These are phyloP conservation scores for Euphonia xanthogaster DNA, from an alignment of 2,797 vertebrate species.

Conservation along the genomic window DNA sequence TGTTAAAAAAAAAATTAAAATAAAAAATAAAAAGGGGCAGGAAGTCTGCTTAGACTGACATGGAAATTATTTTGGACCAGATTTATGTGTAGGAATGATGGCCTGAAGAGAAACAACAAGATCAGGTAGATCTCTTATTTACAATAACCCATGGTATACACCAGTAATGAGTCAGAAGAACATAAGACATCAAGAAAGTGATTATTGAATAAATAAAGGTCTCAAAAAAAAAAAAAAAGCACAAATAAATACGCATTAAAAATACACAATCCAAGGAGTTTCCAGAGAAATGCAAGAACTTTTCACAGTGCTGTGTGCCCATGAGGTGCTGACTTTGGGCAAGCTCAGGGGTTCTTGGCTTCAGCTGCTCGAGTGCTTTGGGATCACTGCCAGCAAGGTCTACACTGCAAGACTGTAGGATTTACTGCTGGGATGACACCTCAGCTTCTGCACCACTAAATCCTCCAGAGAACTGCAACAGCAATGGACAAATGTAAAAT, in stretches of 20 bases:
- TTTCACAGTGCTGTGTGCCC: neutral
- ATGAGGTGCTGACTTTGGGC: neutral
- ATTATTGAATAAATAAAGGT: neutral
- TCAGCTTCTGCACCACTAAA: conserved; percentile 69
- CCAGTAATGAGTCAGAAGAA: neutral
- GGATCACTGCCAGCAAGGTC: conserved; percentile 13
- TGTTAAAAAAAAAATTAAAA: neutral
- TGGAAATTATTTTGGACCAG: neutral
- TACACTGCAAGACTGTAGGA: conserved; percentile 20
- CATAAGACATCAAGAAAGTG: neutral
- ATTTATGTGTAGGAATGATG: neutral
- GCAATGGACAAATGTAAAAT: conserved; percentile 53
- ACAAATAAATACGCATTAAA: neutral
- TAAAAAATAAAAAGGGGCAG: neutral
- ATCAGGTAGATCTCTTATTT: neutral
- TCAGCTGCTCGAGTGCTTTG: conserved; percentile 61
- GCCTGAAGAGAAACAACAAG: neutral
- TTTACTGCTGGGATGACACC: conserved; percentile 71
- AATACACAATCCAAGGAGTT: neutral
- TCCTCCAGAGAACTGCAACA: conserved; percentile 66
- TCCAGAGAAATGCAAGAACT: neutral
- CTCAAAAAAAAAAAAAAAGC: neutral
- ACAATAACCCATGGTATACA: neutral
- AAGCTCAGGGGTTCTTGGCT: neutral
- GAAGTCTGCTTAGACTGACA: neutral